These are phyloP conservation scores for Patiria pectinifera DNA, from an alignment of 53 echinoderm and acorn worm genomes.

Conservation along the genomic window DNA sequence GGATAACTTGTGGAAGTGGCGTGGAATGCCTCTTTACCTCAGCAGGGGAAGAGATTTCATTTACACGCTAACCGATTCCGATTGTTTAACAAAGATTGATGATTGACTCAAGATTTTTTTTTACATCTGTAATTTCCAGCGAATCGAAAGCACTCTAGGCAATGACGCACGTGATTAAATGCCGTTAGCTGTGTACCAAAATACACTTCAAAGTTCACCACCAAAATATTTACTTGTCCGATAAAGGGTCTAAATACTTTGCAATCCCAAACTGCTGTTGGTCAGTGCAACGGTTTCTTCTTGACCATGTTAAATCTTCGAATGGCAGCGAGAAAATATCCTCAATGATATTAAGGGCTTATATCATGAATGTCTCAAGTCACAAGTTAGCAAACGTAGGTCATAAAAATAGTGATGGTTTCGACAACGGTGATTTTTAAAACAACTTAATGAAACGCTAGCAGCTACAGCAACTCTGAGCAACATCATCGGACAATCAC, in stretches of 20 bases:
- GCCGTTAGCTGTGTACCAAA: not conserved
- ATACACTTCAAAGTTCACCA: not conserved
- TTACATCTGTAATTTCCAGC: not conserved
- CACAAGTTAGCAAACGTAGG: too few relatives aligned
- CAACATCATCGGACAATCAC: not conserved
- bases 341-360: too few relatives aligned
- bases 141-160: not conserved
- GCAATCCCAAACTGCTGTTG: too few relatives aligned
- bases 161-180: not conserved
- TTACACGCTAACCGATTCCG: not conserved
- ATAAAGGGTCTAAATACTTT: not conserved
- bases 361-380: too few relatives aligned
- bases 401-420: not conserved
- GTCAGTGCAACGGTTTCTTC: too few relatives aligned
- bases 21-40: not conserved
- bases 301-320: too few relatives aligned
- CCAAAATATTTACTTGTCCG: not conserved
- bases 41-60: not conserved
- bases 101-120: not conserved
- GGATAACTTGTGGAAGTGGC: not conserved
- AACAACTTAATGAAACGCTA: too few relatives aligned
- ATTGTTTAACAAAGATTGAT: not conserved
- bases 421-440: not conserved
- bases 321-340: too few relatives aligned
- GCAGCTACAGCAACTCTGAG: too few relatives aligned